These are phyloP conservation scores for Camarhynchus parvulus DNA, from an alignment of 2,113 vertebrate genomes.

Conservation along the genomic window DNA sequence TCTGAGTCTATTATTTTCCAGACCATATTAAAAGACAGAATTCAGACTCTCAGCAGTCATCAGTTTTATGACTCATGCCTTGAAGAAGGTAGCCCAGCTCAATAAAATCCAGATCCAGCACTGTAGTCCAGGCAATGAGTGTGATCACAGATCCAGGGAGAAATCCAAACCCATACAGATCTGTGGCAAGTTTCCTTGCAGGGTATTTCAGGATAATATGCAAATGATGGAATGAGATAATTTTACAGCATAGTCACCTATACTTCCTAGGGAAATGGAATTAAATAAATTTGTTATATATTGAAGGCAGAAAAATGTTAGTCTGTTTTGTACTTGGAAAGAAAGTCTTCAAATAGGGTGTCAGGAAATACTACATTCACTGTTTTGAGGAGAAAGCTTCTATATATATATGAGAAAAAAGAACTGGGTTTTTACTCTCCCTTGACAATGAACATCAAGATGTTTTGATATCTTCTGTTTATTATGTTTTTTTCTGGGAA, in stretches of 20 bases:
- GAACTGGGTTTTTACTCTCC: background rate
- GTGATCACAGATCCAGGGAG: background rate
- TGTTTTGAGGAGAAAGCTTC: background rate
- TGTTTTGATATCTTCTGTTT: constrained; percentile 30
- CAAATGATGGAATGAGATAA: background rate
- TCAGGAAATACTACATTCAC: background rate
- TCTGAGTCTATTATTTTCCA: background rate
- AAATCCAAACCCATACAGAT: background rate
- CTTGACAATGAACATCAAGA: background rate
- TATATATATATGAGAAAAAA: background rate
- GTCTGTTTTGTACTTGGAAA: background rate
- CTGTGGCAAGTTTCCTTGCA: background rate
- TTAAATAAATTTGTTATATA: background rate
- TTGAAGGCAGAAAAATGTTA: background rate
- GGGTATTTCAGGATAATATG: background rate
- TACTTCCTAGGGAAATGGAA: background rate
- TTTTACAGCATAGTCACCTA: background rate
- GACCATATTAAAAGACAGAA: background rate
- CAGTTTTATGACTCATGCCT: background rate
- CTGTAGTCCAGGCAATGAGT: background rate
- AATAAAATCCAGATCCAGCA: background rate
- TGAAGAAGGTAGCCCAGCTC: background rate
- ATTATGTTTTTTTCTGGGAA: background rate
- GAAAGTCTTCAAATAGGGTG: background rate
- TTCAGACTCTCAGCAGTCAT: background rate